These are phyloP conservation scores for Rattus rattus DNA, from an alignment of 2,113 vertebrate genomes.

Conservation along the genomic window DNA sequence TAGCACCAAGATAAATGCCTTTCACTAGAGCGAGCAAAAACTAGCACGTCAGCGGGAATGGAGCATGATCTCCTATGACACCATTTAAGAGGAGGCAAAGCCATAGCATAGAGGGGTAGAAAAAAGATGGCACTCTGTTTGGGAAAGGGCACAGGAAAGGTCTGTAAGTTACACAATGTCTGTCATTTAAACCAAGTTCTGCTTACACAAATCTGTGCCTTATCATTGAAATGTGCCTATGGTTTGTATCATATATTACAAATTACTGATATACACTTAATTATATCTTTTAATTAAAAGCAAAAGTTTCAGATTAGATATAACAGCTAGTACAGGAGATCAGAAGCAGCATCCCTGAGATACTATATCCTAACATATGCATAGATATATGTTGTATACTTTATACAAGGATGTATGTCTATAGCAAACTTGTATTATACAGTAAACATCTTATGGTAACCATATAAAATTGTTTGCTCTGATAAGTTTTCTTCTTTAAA, in stretches of 20 bases:
- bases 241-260: background rate
- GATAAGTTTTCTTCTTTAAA: conserved; percentile 48
- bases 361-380: background rate
- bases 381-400: background rate
- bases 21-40: conserved; percentile 42
- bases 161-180: conserved; percentile 24
- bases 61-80: background rate
- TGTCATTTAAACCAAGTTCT: background rate
- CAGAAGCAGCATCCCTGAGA: background rate
- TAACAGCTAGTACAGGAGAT: background rate
- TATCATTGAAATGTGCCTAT: background rate
- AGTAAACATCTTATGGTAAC: background rate
- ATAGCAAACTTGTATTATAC: background rate
- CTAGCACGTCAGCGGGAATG: conserved; percentile 1
- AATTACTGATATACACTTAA: conserved; percentile 14
- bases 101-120: background rate
- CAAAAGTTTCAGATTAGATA: conserved; percentile 10
- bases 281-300: conserved; percentile 46
- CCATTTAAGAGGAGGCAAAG: background rate
- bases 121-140: background rate
- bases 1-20: conserved; percentile 38
- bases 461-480: background rate
- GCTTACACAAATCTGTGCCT: background rate
- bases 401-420: background rate
- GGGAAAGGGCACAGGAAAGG: background rate